These are phyloP conservation scores for Salticus scenicus DNA, from an alignment of 2,888 invertebrate species.

Conservation along the genomic window DNA sequence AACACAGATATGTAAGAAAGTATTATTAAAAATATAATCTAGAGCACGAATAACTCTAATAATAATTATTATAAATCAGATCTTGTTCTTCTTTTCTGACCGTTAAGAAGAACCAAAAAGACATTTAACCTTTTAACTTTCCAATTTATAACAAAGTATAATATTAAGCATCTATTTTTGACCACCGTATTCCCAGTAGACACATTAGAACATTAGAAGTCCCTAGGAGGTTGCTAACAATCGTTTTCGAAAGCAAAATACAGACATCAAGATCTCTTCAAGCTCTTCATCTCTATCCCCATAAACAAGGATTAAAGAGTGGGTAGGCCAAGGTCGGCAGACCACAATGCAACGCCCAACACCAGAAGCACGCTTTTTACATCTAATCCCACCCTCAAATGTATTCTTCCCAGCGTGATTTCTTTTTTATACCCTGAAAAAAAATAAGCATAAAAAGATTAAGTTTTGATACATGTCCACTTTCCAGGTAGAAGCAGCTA, in stretches of 20 bases:
- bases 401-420: not conserved
- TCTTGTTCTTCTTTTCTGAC: no score
- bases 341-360: conserved; percentile 34
- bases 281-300: conserved; percentile 25
- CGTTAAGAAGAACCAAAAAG: no score
- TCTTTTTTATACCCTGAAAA: conserved; percentile 8
- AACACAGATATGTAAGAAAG: no score
- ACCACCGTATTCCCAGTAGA: no score
- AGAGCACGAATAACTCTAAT: no score
- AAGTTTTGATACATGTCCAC: not conserved
- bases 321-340: conserved; percentile 42
- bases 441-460: not conserved
- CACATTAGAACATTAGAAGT: not conserved
- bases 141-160: no score
- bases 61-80: no score
- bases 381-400: not conserved
- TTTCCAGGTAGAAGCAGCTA: conserved; percentile 1
- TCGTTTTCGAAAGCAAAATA: not conserved
- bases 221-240: not conserved
- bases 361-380: conserved; percentile 44
- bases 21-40: no score
- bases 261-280: conserved; percentile 4
- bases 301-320: conserved; percentile 51
- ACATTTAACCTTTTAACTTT: no score
- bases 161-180: no score